phyloP scores from a whole-genome alignment of 2,888 invertebrate species.

The Pristionchus maxplancki region DNA sequence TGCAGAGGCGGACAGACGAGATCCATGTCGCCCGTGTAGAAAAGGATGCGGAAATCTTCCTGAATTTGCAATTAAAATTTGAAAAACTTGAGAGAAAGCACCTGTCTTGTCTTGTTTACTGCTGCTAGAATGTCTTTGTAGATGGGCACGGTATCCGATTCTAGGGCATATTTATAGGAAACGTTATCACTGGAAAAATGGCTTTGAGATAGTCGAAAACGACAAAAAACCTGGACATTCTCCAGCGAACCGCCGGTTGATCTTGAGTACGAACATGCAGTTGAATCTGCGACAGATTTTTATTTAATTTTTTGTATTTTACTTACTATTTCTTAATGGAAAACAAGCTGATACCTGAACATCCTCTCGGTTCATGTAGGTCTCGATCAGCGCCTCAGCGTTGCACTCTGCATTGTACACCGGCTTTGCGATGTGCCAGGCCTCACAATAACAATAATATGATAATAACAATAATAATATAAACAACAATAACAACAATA shows the following conservation, averaged over 20 bases:
- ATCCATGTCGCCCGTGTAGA: slow-evolving; percentile 1
- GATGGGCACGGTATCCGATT: not conserved
- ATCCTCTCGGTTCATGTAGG: not conserved
- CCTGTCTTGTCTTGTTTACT: too few relatives aligned
- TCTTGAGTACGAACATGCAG: not conserved
- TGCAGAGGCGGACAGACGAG: not conserved
- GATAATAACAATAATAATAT: too few relatives aligned
- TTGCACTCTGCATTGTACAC: not conserved
- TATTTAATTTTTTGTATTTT: not conserved
- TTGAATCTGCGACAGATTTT: not conserved
- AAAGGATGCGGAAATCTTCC: not conserved
- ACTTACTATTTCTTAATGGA: too few relatives aligned
- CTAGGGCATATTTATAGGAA: not conserved
- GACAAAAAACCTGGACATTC: not conserved
- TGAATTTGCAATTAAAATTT: too few relatives aligned
- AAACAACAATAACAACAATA: not conserved
- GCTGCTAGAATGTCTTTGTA: not conserved
- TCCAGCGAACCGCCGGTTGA: not conserved
- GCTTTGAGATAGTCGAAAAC: too few relatives aligned
- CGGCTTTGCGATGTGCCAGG: not conserved
- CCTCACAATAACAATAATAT: not conserved
- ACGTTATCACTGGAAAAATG: not conserved
- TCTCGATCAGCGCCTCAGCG: not conserved
- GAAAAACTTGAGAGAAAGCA: not conserved
- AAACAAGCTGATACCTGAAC: not conserved